A percentile compares a stretch with the other conserved stretches of the same genome.
Evolutionary conservation across 1,140 invertebrate genomes (phyloP).

Genomic region (Telenomus remus): DNA sequence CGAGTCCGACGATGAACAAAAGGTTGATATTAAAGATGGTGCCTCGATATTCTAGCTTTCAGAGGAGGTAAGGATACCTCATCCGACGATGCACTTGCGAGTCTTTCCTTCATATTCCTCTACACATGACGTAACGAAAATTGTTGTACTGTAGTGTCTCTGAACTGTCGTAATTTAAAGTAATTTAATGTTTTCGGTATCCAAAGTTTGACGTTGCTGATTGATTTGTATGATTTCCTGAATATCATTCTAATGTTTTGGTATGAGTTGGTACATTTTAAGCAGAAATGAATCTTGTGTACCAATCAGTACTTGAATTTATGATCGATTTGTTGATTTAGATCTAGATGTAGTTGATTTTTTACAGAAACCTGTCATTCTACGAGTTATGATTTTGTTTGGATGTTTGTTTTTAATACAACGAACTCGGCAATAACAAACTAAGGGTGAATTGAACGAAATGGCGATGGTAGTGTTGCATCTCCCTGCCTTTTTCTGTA

Average conservation of each 20-base stretch:
- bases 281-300: too few species aligned
- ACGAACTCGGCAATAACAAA: slow-evolving; percentile 20
- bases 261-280: too few species aligned
- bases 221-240: too few species aligned
- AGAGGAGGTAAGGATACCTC: slow-evolving; percentile 76
- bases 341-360: slow-evolving; percentile 58
- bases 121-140: slow-evolving; percentile 63
- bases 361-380: slow-evolving; percentile 34
- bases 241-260: too few species aligned
- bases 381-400: slow-evolving; percentile 9
- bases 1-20: slow-evolving; percentile 60
- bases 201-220: slow-evolving; percentile 52
- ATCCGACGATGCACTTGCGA: slow-evolving; percentile 73
- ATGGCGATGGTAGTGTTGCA: slow-evolving; percentile 55
- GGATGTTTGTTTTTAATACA: slow-evolving; percentile 25
- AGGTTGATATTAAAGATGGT: slow-evolving; percentile 71
- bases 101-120: slow-evolving; percentile 71
- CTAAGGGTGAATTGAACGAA: slow-evolving; percentile 45
- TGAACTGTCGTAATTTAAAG: slow-evolving; percentile 39
- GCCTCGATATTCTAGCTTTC: slow-evolving; percentile 76
- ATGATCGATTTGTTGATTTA: slow-evolving; percentile 51
- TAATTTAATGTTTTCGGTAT: slow-evolving; percentile 34
- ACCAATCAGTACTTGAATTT: slow-evolving; percentile 26
- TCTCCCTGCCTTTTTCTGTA: slow-evolving; percentile 41
- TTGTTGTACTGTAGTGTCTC: slow-evolving; percentile 61